Conservation (phyloP, 2,113 vertebrate genomes). For the Apteryx mantelli region DNA sequence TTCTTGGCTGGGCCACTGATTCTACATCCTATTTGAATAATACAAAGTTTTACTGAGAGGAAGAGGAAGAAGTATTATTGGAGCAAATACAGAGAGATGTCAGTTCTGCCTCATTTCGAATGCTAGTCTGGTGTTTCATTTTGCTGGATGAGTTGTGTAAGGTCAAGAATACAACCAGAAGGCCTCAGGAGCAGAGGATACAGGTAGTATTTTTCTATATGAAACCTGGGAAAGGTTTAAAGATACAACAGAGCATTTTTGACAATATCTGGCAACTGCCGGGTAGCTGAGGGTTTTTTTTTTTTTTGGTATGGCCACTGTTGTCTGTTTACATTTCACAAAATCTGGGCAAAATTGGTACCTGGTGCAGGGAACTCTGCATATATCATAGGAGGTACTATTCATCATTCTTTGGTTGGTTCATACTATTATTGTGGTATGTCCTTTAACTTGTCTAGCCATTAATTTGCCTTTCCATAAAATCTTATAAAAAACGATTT, state of each 20-base stretch:
- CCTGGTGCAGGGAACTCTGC: background rate
- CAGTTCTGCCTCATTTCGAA: conserved; percentile 13
- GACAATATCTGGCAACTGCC: background rate
- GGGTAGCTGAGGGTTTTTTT: background rate
- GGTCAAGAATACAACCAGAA: background rate
- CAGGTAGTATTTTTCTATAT: background rate
- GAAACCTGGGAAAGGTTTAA: background rate
- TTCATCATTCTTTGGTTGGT: background rate
- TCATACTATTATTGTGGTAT: background rate
- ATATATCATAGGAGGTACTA: accelerated
- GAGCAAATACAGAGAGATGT: background rate
- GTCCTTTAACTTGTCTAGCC: background rate
- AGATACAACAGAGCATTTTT: background rate
- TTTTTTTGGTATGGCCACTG: background rate
- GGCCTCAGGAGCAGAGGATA: background rate
- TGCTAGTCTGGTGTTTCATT: background rate
- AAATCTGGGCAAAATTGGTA: background rate
- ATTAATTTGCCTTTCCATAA: background rate
- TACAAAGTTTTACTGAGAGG: background rate
- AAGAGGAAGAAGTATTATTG: background rate
- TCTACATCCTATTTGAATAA: conserved; percentile 32
- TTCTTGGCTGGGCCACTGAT: background rate
- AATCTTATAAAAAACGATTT: background rate
- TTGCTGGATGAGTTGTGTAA: background rate
- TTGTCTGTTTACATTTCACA: background rate